phyloP scores from a whole-genome alignment of 2,888 invertebrate genomes.

The Orthosia gothica region DNA sequence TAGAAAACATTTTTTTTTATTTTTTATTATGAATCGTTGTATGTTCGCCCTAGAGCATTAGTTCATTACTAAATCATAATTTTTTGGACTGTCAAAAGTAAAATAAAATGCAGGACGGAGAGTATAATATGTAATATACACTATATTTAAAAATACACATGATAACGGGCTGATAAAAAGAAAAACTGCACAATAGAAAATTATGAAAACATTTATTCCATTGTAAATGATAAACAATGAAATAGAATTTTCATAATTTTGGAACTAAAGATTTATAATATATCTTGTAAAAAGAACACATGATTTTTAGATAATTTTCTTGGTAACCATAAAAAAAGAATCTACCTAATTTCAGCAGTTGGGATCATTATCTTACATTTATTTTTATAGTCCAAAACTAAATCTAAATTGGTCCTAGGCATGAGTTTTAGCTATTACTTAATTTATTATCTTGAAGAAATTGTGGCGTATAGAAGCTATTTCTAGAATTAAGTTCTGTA shows the following conservation, averaged over 20 bases:
- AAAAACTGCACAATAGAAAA: background rate
- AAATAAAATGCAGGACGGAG: no score
- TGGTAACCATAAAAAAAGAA: background rate
- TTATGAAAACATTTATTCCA: no score
- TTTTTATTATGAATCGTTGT: no score
- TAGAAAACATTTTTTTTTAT: no score
- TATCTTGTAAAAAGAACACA: background rate
- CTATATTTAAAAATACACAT: background rate
- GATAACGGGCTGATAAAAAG: background rate
- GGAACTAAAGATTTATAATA: no score
- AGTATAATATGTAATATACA: no score
- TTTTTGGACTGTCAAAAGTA: no score
- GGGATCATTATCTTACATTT: background rate
- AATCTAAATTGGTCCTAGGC: slow-evolving; percentile 38
- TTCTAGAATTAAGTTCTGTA: slow-evolving; percentile 4
- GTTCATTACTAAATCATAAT: no score
- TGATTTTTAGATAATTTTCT: background rate
- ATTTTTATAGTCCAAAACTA: slow-evolving; percentile 18
- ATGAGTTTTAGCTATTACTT: background rate
- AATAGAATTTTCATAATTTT: no score
- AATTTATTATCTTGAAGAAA: slow-evolving; percentile 1
- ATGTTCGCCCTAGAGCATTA: no score
- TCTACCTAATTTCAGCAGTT: slow-evolving; percentile 30
- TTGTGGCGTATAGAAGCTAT: background rate
- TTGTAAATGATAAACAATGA: no score